Percentiles rank a stretch among this genome's conserved stretches.
These are phyloP conservation scores for Teinopalpus imperialis DNA, from an alignment of 2,888 invertebrate genomes.

Conservation along the genomic window DNA sequence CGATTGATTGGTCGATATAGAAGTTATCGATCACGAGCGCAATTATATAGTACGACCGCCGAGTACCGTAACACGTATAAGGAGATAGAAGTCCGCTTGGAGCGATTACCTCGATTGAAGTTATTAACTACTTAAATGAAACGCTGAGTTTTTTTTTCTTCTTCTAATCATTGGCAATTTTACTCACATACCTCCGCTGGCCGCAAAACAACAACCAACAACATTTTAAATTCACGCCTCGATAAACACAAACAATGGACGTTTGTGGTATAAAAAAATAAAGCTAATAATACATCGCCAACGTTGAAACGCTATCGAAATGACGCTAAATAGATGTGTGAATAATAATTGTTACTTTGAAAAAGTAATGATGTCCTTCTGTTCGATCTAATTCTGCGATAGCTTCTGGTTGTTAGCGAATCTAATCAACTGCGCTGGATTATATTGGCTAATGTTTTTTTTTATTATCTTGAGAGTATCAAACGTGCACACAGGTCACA, in stretches of 20 bases:
- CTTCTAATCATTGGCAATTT: slow-evolving; percentile 42
- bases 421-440: too few species aligned
- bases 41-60: background rate
- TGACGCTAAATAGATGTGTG: slow-evolving; percentile 2
- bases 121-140: slow-evolving; percentile 51
- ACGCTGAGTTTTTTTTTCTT: slow-evolving; percentile 41
- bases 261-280: slow-evolving; percentile 33
- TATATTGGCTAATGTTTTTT: too few species aligned
- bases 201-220: slow-evolving; percentile 19
- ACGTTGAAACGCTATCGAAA: slow-evolving; percentile 7
- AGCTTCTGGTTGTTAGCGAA: too few species aligned
- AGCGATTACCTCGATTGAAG: slow-evolving; percentile 44
- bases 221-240: slow-evolving; percentile 32
- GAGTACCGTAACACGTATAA: background rate
- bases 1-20: slow-evolving; percentile 44
- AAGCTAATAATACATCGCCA: slow-evolving; percentile 10
- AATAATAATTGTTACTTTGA: slow-evolving; percentile 4
- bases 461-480: too few species aligned
- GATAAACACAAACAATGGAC: slow-evolving; percentile 39
- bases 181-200: slow-evolving; percentile 37
- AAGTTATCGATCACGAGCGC: slow-evolving; percentile 21
- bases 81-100: slow-evolving; percentile 29
- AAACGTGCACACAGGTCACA: too few species aligned
- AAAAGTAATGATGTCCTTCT: too few species aligned
- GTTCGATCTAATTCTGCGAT: too few species aligned